phyloP scores from a whole-genome alignment of 2,113 vertebrate genomes.

The Narcine bancroftii region DNA sequence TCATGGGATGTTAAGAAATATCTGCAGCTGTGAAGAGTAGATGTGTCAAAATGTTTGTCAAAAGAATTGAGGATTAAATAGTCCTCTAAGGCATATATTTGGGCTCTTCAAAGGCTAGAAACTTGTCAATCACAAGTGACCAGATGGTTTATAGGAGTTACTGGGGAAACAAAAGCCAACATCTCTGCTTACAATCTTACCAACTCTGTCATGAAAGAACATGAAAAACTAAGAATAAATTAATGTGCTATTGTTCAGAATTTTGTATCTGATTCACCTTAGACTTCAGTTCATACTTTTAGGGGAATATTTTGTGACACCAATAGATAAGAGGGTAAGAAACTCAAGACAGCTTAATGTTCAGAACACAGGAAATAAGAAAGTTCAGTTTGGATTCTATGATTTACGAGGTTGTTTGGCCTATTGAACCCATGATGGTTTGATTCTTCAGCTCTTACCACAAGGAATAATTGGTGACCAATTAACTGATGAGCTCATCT shows the following conservation, averaged over 20 bases:
- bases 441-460: too few relatives aligned
- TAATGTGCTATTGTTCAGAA: not conserved
- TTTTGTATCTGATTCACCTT: not conserved
- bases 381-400: too few relatives aligned
- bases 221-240: not conserved
- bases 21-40: conserved; percentile 15
- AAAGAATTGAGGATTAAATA: not conserved
- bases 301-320: not conserved
- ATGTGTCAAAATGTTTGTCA: not conserved
- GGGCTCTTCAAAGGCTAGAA: not conserved
- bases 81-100: not conserved
- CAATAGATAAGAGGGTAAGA: not conserved
- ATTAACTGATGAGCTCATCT: too few relatives aligned
- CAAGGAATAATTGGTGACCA: too few relatives aligned
- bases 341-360: not conserved
- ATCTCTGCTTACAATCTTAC: not conserved
- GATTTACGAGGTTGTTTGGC: too few relatives aligned
- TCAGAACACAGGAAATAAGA: too few relatives aligned
- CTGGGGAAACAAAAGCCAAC: not conserved
- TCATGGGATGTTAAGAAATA: not conserved
- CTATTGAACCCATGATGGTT: too few relatives aligned
- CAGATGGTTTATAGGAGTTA: not conserved
- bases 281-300: not conserved
- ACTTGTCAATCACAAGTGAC: not conserved
- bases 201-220: not conserved